Percentiles rank a stretch among this genome's conserved stretches.
phyloP scores from a whole-genome alignment of 2,113 vertebrate species.

The Mastomys natalensis region DNA sequence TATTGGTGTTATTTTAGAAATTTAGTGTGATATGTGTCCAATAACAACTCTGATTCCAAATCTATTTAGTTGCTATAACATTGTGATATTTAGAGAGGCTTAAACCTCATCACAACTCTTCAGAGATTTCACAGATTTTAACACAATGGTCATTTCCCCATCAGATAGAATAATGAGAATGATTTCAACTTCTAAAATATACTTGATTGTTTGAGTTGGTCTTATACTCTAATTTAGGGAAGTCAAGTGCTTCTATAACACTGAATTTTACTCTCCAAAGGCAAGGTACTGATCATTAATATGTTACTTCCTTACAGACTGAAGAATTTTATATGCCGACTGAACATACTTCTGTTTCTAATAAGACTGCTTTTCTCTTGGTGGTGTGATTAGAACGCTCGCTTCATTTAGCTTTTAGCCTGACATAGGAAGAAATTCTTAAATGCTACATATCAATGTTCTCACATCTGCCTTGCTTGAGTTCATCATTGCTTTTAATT shows the following conservation, averaged over 20 bases:
- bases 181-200: constrained; percentile 45
- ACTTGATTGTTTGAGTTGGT: neutral
- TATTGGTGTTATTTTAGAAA: neutral
- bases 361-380: neutral
- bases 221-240: neutral
- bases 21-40: neutral
- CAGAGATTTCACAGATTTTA: neutral
- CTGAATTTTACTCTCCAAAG: neutral
- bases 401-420: constrained; percentile 29
- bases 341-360: constrained; percentile 7
- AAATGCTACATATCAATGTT: constrained; percentile 7
- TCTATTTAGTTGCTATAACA: constrained; percentile 33
- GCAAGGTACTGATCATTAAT: neutral
- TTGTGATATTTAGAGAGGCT: neutral
- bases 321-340: neutral
- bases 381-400: neutral
- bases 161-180: constrained; percentile 4
- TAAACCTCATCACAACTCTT: neutral
- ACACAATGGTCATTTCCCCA: neutral
- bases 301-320: neutral
- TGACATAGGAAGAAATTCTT: neutral
- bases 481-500: neutral
- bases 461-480: neutral
- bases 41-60: neutral
- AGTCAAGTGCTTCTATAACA: neutral